Percentiles rank a stretch among this genome's conserved stretches.
phyloP scores from a whole-genome alignment of 2,113 vertebrate species.

The Nematolebias whitei region DNA sequence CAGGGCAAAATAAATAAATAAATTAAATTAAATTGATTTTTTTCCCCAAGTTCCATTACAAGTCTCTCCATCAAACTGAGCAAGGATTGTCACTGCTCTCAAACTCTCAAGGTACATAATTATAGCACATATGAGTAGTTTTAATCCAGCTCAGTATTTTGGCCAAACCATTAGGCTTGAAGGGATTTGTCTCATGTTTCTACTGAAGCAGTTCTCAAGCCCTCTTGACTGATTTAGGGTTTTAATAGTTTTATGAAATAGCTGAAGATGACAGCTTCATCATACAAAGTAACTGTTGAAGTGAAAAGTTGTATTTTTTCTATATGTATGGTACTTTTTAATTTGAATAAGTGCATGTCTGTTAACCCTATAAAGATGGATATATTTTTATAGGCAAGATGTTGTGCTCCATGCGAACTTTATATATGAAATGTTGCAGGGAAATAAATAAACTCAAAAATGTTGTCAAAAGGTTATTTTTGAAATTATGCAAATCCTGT shows the following conservation, averaged over 20 bases:
- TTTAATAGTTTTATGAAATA: constrained; percentile 26
- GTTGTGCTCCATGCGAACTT: constrained; percentile 12
- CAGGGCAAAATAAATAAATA: too few relatives aligned
- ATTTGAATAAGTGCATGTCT: constrained; percentile 14
- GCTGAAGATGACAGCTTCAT: constrained; percentile 17
- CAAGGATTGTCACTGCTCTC: not conserved
- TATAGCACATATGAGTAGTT: constrained; percentile 16
- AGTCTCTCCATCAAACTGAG: constrained; percentile 2
- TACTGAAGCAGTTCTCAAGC: constrained; percentile 21
- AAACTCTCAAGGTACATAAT: constrained; percentile 15
- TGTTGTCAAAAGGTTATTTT: constrained; percentile 17
- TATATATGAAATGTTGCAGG: not conserved
- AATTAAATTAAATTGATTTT: too few relatives aligned
- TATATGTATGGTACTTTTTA: not conserved
- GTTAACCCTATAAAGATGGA: constrained; percentile 1
- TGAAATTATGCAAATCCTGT: constrained; percentile 30
- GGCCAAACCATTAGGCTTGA: constrained; percentile 38
- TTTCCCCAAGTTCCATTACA: not conserved
- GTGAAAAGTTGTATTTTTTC: not conserved
- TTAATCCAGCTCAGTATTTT: constrained; percentile 42
- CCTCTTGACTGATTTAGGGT: constrained; percentile 13
- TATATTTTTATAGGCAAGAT: constrained; percentile 1
- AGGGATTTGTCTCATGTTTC: constrained; percentile 44
- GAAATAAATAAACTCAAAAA: not conserved
- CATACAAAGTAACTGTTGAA: not conserved